Evolutionary conservation across 2,797 vertebrate genomes (phyloP).

Genomic region (Brachyalestes nurse): DNA sequence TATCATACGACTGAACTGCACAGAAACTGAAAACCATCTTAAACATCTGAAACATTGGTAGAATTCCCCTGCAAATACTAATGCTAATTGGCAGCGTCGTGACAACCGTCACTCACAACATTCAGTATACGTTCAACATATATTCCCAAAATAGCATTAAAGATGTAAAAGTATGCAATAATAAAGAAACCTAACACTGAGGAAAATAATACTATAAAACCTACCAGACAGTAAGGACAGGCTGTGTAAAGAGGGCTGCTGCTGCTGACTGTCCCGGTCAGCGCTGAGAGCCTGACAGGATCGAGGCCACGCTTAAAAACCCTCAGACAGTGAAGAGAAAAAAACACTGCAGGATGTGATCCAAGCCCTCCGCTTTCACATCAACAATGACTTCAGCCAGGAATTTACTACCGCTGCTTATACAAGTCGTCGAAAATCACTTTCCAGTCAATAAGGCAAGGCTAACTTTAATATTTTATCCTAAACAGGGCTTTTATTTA

Average conservation of each 20-base stretch:
- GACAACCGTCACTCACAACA: too few species aligned
- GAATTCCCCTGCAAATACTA: too few species aligned
- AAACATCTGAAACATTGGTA: too few species aligned
- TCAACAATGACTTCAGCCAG: slow-evolving; percentile 81
- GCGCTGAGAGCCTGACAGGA: slow-evolving; percentile 55
- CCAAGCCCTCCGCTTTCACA: slow-evolving; percentile 67
- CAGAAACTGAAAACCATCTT: too few species aligned
- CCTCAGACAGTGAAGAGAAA: slow-evolving; percentile 25
- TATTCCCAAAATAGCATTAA: background rate
- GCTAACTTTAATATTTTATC: background rate
- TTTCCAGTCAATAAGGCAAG: background rate
- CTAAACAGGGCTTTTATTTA: background rate
- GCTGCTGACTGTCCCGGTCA: slow-evolving; percentile 49
- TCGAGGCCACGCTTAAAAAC: slow-evolving; percentile 65
- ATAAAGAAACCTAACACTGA: background rate
- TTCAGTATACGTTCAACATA: too few species aligned
- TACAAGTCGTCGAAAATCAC: background rate
- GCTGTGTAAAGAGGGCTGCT: background rate
- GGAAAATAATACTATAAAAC: slow-evolving; percentile 10
- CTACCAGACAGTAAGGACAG: slow-evolving; percentile 3
- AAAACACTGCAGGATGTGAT: slow-evolving; percentile 56
- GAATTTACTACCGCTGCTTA: slow-evolving; percentile 69
- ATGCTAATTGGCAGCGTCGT: too few species aligned
- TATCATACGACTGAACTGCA: too few species aligned
- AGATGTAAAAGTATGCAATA: background rate